These are phyloP conservation scores for Xylocampa areola DNA, from an alignment of 2,888 invertebrate genomes.

Conservation along the genomic window DNA sequence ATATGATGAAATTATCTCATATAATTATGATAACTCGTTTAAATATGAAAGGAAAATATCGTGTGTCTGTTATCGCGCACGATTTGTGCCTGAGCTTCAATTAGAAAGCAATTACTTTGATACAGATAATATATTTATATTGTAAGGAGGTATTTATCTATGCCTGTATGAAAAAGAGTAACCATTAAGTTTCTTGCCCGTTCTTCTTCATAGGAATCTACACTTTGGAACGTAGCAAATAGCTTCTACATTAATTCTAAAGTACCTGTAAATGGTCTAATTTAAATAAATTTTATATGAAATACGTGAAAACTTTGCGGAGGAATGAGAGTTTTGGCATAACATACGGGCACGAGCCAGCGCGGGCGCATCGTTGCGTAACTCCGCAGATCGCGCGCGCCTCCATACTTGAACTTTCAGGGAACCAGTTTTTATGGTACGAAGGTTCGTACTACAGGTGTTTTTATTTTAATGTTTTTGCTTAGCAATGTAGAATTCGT, in stretches of 20 bases:
- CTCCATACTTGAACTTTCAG: constrained; percentile 49
- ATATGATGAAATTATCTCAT: constrained; percentile 9
- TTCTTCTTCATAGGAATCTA: too few species aligned
- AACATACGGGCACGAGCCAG: constrained; percentile 4
- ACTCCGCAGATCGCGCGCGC: constrained; percentile 27
- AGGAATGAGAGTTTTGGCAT: too few species aligned
- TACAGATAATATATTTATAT: constrained; percentile 11
- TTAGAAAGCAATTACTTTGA: constrained; percentile 29
- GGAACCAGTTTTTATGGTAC: constrained; percentile 37
- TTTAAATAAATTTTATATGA: too few species aligned
- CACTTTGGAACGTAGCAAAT: too few species aligned
- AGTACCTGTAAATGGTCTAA: too few species aligned
- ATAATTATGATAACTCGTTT: constrained; percentile 27
- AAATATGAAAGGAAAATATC: constrained; percentile 13
- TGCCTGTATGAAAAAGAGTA: too few species aligned
- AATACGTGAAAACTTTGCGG: too few species aligned
- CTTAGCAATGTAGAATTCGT: too few species aligned
- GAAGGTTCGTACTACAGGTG: constrained; percentile 26
- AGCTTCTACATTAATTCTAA: too few species aligned
- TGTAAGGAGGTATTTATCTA: too few species aligned
- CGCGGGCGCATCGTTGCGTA: constrained; percentile 31
- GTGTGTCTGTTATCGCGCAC: constrained; percentile 32
- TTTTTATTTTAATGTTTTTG: constrained; percentile 23
- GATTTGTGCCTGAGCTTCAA: background rate
- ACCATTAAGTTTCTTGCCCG: too few species aligned